A percentile compares a stretch with the other conserved stretches of the same genome.
Evolutionary conservation across 2,888 invertebrate species (phyloP).

Genomic region (Ceriagrion tenellum): DNA sequence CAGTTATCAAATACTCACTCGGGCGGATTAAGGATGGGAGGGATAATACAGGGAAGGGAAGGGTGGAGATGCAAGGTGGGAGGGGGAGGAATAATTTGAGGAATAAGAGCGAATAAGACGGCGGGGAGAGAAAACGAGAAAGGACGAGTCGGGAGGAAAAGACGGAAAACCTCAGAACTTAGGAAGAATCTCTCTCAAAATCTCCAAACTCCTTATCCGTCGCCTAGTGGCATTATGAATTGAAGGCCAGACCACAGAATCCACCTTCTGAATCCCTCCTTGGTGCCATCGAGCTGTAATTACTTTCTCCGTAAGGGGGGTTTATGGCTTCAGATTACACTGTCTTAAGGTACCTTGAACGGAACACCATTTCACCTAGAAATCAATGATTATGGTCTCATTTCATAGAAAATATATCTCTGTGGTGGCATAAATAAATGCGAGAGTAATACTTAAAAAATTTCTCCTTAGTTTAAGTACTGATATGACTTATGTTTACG

Average conservation of each 20-base stretch:
- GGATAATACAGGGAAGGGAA: neutral
- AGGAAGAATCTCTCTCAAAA: neutral
- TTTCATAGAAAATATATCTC: too few species aligned
- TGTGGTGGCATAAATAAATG: too few species aligned
- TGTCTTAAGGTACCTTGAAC: too few species aligned
- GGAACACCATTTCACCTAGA: too few species aligned
- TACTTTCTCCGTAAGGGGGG: too few species aligned
- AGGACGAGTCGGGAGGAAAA: neutral
- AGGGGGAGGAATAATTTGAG: neutral
- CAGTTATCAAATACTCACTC: conserved; percentile 58
- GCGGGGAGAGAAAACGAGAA: neutral
- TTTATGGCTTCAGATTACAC: too few species aligned
- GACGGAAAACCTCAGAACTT: conserved; percentile 34
- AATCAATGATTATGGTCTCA: too few species aligned
- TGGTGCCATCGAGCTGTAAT: too few species aligned
- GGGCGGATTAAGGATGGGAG: conserved; percentile 40
- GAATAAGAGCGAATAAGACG: neutral
- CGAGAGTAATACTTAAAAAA: too few species aligned
- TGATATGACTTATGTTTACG: too few species aligned
- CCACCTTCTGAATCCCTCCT: neutral
- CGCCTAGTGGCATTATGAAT: neutral
- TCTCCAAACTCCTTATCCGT: conserved; percentile 37
- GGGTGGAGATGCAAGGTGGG: neutral
- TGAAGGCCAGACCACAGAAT: neutral
- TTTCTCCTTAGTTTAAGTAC: too few species aligned